phyloP scores from a whole-genome alignment of 2,888 invertebrate species.

The Coenonympha glycerion region DNA sequence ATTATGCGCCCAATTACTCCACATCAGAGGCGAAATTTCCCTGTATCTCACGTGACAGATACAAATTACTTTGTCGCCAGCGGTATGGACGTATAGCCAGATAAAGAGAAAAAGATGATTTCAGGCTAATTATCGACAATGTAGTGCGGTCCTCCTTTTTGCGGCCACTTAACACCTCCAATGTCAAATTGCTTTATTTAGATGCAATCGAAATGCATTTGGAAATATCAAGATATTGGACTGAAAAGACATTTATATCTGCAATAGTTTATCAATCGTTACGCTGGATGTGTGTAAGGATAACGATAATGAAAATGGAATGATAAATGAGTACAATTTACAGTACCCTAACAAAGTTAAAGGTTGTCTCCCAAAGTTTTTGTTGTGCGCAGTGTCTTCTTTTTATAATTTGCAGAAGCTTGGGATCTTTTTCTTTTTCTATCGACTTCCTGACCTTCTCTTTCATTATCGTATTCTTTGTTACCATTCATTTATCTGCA shows the following conservation, averaged over 20 bases:
- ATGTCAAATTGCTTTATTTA: slow-evolving; percentile 53
- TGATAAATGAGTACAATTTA: no score
- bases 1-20: slow-evolving; percentile 30
- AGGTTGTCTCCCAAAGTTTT: no score
- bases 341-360: no score
- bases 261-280: neutral
- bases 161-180: slow-evolving; percentile 65
- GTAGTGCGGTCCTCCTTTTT: slow-evolving; percentile 50
- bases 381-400: no score
- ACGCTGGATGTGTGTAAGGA: neutral
- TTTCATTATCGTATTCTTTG: no score
- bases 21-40: slow-evolving; percentile 27
- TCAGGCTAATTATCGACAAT: slow-evolving; percentile 67
- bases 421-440: no score
- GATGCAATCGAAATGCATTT: slow-evolving; percentile 30
- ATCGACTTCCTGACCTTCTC: neutral
- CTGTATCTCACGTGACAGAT: slow-evolving; percentile 24
- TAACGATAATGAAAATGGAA: no score
- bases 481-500: no score
- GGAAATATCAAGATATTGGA: slow-evolving; percentile 15
- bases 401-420: no score
- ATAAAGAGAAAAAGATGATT: slow-evolving; percentile 71
- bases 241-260: neutral
- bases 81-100: slow-evolving; percentile 55
- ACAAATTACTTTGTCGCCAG: slow-evolving; percentile 30